These are phyloP conservation scores for Plectropomus leopardus DNA, from an alignment of 2,113 vertebrate genomes.

Conservation along the genomic window DNA sequence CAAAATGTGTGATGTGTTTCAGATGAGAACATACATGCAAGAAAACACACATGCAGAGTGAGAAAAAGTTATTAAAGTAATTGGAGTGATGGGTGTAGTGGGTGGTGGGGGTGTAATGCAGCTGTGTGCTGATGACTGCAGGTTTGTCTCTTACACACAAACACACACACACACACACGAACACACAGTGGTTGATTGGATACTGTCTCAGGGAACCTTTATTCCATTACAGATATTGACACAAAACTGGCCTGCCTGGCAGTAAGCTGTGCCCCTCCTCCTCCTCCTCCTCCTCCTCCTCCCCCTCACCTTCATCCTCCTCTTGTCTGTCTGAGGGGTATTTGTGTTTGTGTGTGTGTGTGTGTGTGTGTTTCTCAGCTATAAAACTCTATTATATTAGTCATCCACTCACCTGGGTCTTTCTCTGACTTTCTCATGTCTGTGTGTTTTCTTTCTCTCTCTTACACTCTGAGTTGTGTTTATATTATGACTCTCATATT, in stretches of 20 bases:
- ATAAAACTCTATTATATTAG: constrained; percentile 27
- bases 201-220: constrained; percentile 54
- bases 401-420: constrained; percentile 62
- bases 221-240: constrained; percentile 77
- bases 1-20: not conserved
- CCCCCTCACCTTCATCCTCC: constrained; percentile 2
- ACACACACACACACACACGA: constrained; percentile 51
- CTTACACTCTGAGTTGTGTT: constrained; percentile 55
- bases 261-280: constrained; percentile 22
- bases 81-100: not conserved
- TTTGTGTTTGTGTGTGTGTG: constrained; percentile 11
- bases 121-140: constrained; percentile 63
- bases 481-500: constrained; percentile 69
- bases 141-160: constrained; percentile 34
- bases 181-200: constrained; percentile 55
- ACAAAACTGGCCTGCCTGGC: constrained; percentile 42
- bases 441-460: constrained; percentile 11
- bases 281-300: constrained; percentile 6
- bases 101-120: constrained; percentile 12
- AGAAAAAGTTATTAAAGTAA: not conserved
- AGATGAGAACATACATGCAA: not conserved
- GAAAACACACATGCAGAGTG: constrained; percentile 12
- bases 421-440: constrained; percentile 54
- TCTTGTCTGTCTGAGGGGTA: constrained; percentile 1
- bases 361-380: constrained; percentile 3